Percentiles rank a stretch among this genome's conserved stretches.
Conservation (phyloP, 1,140 invertebrate species). For the Epicauta chinensis region DNA sequence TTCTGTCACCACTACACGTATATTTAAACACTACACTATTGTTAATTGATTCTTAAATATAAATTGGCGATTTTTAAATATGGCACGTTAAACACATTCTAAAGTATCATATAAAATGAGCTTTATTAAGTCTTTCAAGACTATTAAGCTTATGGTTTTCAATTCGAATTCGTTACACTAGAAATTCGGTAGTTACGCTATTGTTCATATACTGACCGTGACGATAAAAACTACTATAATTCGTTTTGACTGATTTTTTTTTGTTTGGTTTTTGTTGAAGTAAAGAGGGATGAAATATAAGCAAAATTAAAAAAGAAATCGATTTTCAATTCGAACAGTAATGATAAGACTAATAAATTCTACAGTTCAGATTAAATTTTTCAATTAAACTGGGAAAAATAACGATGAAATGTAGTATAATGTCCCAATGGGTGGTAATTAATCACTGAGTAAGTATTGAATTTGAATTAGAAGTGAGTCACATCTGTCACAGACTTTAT, state of each 20-base stretch:
- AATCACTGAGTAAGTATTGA: conserved; percentile 23
- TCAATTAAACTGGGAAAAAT: background rate
- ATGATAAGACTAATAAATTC: background rate
- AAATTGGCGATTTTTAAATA: conserved; percentile 13
- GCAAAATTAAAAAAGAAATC: no score
- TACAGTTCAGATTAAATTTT: background rate
- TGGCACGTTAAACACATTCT: conserved; percentile 6
- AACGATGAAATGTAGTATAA: conserved; percentile 13
- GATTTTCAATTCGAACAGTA: background rate
- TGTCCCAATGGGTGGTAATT: conserved; percentile 22
- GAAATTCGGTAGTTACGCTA: background rate
- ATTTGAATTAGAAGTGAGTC: conserved; percentile 22
- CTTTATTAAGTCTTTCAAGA: conserved; percentile 8
- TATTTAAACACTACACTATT: no score
- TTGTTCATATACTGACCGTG: no score
- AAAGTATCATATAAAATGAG: conserved; percentile 5
- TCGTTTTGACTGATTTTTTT: no score
- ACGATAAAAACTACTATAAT: no score
- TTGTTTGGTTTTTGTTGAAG: no score
- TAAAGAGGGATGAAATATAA: no score
- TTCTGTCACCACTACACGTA: no score
- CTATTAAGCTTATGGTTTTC: conserved; percentile 6
- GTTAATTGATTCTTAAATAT: conserved; percentile 8
- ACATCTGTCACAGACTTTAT: conserved; percentile 28
- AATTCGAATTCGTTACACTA: conserved; percentile 7